Conservation (phyloP, 2,888 invertebrate genomes). For the Margaritifera margaritifera region DNA sequence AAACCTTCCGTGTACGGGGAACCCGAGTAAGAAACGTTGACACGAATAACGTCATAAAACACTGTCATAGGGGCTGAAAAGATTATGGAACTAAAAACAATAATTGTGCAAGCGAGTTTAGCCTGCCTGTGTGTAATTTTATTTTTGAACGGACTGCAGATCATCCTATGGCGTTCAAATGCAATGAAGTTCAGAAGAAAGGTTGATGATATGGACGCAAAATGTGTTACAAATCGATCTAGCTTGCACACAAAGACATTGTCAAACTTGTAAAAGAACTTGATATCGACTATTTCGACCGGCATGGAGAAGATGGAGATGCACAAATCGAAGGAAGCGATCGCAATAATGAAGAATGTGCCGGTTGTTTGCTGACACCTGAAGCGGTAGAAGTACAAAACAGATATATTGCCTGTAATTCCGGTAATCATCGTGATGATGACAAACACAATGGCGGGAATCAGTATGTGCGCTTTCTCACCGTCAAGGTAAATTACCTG, state of each 20-base stretch:
- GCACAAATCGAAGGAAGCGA: constrained; percentile 30
- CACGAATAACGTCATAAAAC: no score
- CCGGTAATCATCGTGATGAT: constrained; percentile 25
- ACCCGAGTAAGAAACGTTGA: no score
- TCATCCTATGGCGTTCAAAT: constrained; percentile 35
- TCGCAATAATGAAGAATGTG: constrained; percentile 27
- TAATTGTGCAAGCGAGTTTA: constrained; percentile 7
- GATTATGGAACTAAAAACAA: no score
- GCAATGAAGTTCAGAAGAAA: constrained; percentile 31
- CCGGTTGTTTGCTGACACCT: constrained; percentile 32
- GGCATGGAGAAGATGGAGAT: constrained; percentile 29
- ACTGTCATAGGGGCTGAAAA: no score
- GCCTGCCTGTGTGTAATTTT: constrained; percentile 26
- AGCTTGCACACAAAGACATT: constrained; percentile 19
- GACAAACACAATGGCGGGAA: constrained; percentile 28
- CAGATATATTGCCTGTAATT: constrained; percentile 25
- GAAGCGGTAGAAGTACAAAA: constrained; percentile 27
- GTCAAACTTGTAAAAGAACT: constrained; percentile 25
- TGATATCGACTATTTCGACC: constrained; percentile 31
- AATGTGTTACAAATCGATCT: constrained; percentile 18
- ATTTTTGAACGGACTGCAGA: constrained; percentile 34
- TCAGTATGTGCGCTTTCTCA: constrained; percentile 15
- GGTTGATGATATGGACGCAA: constrained; percentile 23
- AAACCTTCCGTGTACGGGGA: no score
- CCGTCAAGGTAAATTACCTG: no score